These are phyloP conservation scores for Loriculus beryllinus DNA, from an alignment of 2,797 vertebrate genomes.

Conservation along the genomic window DNA sequence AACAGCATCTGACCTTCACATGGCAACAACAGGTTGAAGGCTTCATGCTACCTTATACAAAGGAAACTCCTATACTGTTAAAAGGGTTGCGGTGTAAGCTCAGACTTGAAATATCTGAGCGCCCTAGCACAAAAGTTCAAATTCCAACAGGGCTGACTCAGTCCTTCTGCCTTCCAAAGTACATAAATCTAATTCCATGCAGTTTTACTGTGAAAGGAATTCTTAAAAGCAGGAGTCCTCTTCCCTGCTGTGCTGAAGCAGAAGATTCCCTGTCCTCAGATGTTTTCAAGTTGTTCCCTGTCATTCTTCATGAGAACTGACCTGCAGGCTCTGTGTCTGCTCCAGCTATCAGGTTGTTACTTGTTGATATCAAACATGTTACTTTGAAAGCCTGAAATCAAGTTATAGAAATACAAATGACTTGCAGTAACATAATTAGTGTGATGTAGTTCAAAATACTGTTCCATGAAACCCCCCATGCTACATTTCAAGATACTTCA, in stretches of 20 bases:
- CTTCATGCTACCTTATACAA: background rate
- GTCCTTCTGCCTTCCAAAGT: slow-evolving; percentile 45
- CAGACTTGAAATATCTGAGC: background rate
- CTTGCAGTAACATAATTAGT: background rate
- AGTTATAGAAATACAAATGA: background rate
- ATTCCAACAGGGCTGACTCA: slow-evolving; percentile 59
- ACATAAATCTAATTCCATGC: slow-evolving; percentile 52
- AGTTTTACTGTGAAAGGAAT: slow-evolving; percentile 25
- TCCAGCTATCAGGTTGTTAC: background rate
- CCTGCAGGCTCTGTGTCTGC: background rate
- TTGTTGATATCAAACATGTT: background rate
- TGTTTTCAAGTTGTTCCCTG: background rate
- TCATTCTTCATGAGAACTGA: background rate
- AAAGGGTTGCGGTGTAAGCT: background rate
- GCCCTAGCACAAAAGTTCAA: slow-evolving; percentile 61
- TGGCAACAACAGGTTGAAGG: background rate
- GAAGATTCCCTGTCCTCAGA: background rate
- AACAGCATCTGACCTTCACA: background rate
- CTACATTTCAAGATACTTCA: background rate
- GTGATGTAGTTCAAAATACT: background rate
- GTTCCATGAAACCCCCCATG: fast-evolving
- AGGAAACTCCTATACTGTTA: background rate
- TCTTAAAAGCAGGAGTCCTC: slow-evolving; percentile 34
- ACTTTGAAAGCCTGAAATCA: background rate
- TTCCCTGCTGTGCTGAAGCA: background rate